phyloP scores from a whole-genome alignment of 2,888 invertebrate species.

The Cheilosia grossa region DNA sequence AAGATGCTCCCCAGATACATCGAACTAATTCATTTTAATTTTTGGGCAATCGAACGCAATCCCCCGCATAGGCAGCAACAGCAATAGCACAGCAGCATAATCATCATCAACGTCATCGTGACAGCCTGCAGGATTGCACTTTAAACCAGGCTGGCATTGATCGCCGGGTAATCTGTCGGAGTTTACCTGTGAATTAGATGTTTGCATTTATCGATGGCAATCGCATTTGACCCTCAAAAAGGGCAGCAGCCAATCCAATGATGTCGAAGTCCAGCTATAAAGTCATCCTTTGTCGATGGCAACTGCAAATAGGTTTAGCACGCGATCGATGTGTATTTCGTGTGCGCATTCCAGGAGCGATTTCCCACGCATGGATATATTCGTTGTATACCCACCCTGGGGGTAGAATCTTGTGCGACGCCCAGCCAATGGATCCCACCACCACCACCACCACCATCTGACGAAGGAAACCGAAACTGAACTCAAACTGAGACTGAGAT shows the following conservation, averaged over 20 bases:
- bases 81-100: constrained; percentile 44
- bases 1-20: constrained; percentile 30
- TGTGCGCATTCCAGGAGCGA: constrained; percentile 75
- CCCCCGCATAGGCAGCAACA: constrained; percentile 59
- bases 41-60: constrained; percentile 70
- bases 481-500: neutral
- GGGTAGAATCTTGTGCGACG: constrained; percentile 72
- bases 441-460: constrained; percentile 40
- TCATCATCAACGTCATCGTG: constrained; percentile 74
- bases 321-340: constrained; percentile 62
- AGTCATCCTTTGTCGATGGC: constrained; percentile 41
- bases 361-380: constrained; percentile 69
- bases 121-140: constrained; percentile 74
- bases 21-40: constrained; percentile 73
- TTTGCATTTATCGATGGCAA: constrained; percentile 64
- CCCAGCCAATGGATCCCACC: constrained; percentile 65
- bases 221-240: constrained; percentile 72
- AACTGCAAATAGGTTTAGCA: constrained; percentile 64
- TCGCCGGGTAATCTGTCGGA: constrained; percentile 62
- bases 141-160: constrained; percentile 65
- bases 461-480: constrained; percentile 36
- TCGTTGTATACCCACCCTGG: constrained; percentile 69
- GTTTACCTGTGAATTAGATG: constrained; percentile 64
- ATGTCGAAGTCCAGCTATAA: constrained; percentile 34
- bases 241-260: neutral